Base-by-base conservation (phyloP, 2,888 invertebrate genomes). In the Rhaphigaster nebulosa region DNA sequence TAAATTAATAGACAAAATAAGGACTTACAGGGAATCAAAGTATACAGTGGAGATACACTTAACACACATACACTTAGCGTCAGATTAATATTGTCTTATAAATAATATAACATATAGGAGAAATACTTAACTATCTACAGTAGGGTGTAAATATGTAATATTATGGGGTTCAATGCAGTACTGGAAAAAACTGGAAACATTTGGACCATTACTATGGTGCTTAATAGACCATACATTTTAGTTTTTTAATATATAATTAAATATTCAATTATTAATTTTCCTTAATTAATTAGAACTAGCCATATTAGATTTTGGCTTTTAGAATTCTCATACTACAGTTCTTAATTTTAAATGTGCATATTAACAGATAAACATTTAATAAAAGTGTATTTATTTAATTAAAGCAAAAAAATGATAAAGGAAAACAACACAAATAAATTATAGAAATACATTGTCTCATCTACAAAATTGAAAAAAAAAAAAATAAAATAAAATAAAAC, bases 191-290 rank as follows among this genome's bases (percentile, higher is more conserved):
- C 92, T 92, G 92, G 91, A 91, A 92, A 91, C 92, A 92, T 91
- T 90, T 90, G 92, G 92, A 92, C 92, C 92, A 92, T 91, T 91
- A 90, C n/a, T 92, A 92, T 91, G 90, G 87, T 87, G 60, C 90
- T 87, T 90, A 65, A 94, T 94, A 94, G 93, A 94, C 94, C 94
- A 94, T 94, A 93, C 94, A 29, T 87, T 91, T 87, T 50, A 50
- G 23, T 70, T 26, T 87, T 91, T 90, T 76, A 56, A 70, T 87
- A 34, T 34, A 70, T 41, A 15, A 38, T 88, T n/a, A 26, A 60
- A 34, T 20, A 34, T 38, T 34, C 15, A 38, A 34, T 76, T 6
- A 6, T 76, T 76, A 76, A 23, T 10, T 76, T 38, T 3, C 20
- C 10, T 38, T 76, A 34, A n/a, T 20, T 76, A 5, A 23, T 38